Evolutionary conservation across 2,797 vertebrate species (phyloP).

Genomic region (Oceanodroma leucorhoa): DNA sequence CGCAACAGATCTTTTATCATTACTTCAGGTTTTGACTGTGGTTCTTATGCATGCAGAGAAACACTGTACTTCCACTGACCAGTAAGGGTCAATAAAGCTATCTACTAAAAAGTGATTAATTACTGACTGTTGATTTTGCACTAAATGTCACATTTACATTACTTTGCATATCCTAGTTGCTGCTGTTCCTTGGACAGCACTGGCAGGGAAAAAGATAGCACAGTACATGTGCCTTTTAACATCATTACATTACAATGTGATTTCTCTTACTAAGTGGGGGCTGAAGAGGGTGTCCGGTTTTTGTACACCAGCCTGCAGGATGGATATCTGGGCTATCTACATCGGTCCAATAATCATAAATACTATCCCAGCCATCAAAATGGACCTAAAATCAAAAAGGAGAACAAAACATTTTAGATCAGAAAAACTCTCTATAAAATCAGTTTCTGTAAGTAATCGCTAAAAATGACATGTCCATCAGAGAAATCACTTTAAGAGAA

Average conservation of each 20-base stretch:
- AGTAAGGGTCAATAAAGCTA: neutral
- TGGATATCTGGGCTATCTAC: conserved; percentile 85
- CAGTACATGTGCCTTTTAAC: neutral
- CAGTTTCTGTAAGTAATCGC: neutral
- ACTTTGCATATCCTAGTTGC: neutral
- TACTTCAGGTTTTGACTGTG: neutral
- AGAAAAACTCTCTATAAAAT: neutral
- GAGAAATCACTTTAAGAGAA: neutral
- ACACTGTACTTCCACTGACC: neutral
- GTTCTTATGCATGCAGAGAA: neutral
- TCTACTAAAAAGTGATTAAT: neutral
- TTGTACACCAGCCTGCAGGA: conserved; percentile 86
- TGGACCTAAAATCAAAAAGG: conserved; percentile 75
- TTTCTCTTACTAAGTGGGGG: conserved; percentile 83
- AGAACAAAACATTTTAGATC: neutral
- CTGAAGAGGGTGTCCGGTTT: conserved; percentile 85
- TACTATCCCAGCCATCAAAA: conserved; percentile 86
- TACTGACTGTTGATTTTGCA: neutral
- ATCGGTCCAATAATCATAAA: conserved; percentile 87
- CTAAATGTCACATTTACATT: neutral
- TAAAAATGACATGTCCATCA: neutral
- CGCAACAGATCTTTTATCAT: neutral
- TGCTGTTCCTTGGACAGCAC: neutral
- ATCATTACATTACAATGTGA: neutral
- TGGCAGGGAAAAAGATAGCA: neutral